These are phyloP conservation scores for Catotricha subobsoleta DNA, from an alignment of 2,888 invertebrate species.

Conservation along the genomic window DNA sequence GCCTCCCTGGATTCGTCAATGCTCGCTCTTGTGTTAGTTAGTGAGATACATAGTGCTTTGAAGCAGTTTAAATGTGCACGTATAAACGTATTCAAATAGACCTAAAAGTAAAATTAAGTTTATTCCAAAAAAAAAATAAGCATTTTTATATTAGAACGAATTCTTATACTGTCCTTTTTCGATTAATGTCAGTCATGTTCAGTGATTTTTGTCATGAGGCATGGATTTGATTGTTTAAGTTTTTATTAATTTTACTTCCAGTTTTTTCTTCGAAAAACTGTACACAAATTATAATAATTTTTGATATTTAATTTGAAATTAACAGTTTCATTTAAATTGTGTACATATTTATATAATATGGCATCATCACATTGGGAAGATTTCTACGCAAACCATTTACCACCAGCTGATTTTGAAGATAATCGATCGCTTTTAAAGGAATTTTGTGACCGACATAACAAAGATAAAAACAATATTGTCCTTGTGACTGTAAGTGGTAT, in stretches of 20 bases:
- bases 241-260: conserved; percentile 2
- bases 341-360: conserved; percentile 9
- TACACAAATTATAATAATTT: neutral
- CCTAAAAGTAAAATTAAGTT: no score
- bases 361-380: conserved; percentile 53
- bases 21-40: no score
- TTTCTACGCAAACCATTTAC: conserved; percentile 61
- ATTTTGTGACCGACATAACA: conserved; percentile 52
- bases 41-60: no score
- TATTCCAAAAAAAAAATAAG: no score
- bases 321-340: neutral
- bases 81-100: no score
- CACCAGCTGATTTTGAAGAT: conserved; percentile 59
- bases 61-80: no score
- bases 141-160: no score
- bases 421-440: conserved; percentile 51
- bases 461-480: conserved; percentile 49
- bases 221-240: conserved; percentile 2
- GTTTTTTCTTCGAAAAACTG: conserved; percentile 5
- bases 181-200: no score
- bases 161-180: no score
- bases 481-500: conserved; percentile 65
- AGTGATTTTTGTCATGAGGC: conserved; percentile 3
- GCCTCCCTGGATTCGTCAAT: no score
- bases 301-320: neutral